Conservation (phyloP, 2,797 vertebrate species). For the Nannoperca obscura region DNA sequence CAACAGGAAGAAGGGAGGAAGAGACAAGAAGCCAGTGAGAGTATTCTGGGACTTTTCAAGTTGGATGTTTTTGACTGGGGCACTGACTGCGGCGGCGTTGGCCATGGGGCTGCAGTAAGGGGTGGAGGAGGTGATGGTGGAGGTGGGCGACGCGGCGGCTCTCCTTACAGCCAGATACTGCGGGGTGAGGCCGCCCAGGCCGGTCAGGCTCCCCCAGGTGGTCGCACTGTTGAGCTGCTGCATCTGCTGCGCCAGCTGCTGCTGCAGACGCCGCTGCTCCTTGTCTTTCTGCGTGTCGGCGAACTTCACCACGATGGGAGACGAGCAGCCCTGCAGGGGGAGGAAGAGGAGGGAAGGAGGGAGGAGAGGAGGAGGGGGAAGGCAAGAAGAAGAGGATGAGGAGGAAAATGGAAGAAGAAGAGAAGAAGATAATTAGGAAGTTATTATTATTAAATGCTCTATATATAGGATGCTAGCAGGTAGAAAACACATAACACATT, state of each 20-base stretch:
- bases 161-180: slow-evolving; percentile 99
- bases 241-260: slow-evolving; percentile 99
- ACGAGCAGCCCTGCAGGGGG: slow-evolving; percentile 93
- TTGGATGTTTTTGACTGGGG: slow-evolving; percentile 49
- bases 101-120: slow-evolving; percentile 74
- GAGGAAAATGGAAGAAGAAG: background rate
- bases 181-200: slow-evolving; percentile 96
- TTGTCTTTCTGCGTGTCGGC: slow-evolving; percentile 99
- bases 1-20: slow-evolving; percentile 23
- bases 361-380: background rate
- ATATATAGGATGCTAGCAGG: background rate
- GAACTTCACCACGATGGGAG: slow-evolving; percentile 99
- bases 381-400: too few relatives aligned
- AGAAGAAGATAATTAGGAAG: slow-evolving; percentile 6
- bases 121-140: slow-evolving; percentile 55
- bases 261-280: slow-evolving; percentile 98
- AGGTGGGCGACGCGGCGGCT: slow-evolving; percentile 74
- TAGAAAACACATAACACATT: slow-evolving; percentile 15
- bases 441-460: too few relatives aligned
- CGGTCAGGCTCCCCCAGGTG: slow-evolving; percentile 98
- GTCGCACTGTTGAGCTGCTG: slow-evolving; percentile 99
- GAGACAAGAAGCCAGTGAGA: slow-evolving; percentile 30
- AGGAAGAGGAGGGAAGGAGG: background rate
- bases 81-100: slow-evolving; percentile 83
- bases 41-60: slow-evolving; percentile 11